These are phyloP conservation scores for Phoenicopterus ruber DNA, from an alignment of 2,113 vertebrate genomes.

Conservation along the genomic window DNA sequence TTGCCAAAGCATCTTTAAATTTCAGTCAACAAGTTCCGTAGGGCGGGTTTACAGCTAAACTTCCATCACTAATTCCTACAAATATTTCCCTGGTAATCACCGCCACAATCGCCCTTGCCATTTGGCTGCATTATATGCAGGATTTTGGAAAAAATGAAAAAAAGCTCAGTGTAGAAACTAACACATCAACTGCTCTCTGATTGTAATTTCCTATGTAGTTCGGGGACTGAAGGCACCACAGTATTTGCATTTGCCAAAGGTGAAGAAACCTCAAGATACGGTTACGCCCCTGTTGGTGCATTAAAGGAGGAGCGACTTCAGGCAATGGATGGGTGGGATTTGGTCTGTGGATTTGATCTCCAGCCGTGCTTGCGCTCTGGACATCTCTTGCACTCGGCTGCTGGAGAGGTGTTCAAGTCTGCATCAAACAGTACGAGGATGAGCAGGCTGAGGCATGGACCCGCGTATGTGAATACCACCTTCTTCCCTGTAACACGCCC, in stretches of 20 bases:
- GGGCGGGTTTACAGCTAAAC: background rate
- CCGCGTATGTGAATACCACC: background rate
- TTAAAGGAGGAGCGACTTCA: background rate
- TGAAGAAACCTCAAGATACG: background rate
- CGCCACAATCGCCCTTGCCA: background rate
- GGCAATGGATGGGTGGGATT: background rate
- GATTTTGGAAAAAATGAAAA: background rate
- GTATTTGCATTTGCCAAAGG: background rate
- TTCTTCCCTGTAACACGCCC: background rate
- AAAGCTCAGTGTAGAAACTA: background rate
- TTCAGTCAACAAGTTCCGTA: background rate
- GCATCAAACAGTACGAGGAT: fast-evolving
- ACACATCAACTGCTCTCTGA: background rate
- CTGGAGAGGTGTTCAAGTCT: background rate
- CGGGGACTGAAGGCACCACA: background rate
- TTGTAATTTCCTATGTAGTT: background rate
- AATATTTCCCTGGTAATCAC: background rate
- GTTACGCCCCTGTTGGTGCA: background rate
- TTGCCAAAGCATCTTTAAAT: background rate
- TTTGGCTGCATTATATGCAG: background rate
- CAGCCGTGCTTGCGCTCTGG: background rate
- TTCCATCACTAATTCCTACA: background rate
- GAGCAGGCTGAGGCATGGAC: background rate
- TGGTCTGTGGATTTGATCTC: background rate
- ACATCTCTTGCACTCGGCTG: background rate